Evolutionary conservation across 2,888 invertebrate species (phyloP).

Genomic region (Harpalus rufipes): DNA sequence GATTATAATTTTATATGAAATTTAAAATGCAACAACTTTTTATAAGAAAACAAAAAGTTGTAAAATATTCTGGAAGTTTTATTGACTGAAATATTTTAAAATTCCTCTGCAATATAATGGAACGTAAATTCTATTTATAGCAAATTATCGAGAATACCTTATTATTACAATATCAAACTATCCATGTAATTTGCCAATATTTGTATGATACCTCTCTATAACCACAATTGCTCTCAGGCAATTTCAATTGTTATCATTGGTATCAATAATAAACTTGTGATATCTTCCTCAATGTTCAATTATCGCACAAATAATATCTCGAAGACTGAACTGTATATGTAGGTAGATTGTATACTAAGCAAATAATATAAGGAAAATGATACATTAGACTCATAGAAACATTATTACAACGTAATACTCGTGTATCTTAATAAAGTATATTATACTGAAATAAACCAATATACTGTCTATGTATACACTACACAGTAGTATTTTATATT

Average conservation of each 20-base stretch:
- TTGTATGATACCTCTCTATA: background rate
- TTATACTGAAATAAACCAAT: too few species aligned
- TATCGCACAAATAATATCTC: background rate
- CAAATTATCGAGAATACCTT: background rate
- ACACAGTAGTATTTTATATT: too few species aligned
- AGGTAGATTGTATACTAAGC: background rate
- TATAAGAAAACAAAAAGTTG: background rate
- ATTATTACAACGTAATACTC: too few species aligned
- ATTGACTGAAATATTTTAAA: background rate
- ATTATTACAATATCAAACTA: background rate
- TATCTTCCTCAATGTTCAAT: background rate
- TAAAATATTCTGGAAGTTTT: background rate
- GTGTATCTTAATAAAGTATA: too few species aligned
- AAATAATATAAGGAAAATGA: background rate
- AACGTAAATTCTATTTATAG: background rate
- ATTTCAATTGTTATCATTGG: background rate
- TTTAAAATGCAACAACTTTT: too few species aligned
- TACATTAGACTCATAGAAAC: background rate
- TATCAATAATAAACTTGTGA: background rate
- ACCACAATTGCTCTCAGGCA: background rate
- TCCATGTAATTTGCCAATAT: background rate
- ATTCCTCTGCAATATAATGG: background rate
- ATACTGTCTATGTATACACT: too few species aligned
- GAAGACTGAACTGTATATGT: background rate
- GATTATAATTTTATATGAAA: too few species aligned